These are phyloP conservation scores for Arctopsyche grandis DNA, from an alignment of 1,140 invertebrate genomes.

Conservation along the genomic window DNA sequence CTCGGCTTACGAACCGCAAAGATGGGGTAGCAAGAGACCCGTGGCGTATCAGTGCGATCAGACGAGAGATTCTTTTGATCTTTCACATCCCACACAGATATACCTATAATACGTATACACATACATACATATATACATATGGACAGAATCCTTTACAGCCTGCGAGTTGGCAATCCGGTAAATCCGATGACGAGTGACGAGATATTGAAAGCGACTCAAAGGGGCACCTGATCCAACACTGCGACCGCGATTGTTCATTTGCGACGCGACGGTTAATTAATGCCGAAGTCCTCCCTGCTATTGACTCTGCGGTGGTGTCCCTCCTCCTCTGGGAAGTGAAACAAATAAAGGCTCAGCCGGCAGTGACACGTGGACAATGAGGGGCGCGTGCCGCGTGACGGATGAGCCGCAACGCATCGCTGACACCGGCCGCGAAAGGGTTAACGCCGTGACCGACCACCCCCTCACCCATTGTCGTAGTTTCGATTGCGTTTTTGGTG, in stretches of 20 bases:
- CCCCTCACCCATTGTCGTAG: background rate
- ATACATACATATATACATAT: background rate
- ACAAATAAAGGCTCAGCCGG: slow-evolving; percentile 37
- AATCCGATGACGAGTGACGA: too few relatives aligned
- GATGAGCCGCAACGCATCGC: slow-evolving; percentile 23
- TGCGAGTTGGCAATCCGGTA: too few relatives aligned
- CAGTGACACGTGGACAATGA: slow-evolving; percentile 30
- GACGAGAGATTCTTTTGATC: too few relatives aligned
- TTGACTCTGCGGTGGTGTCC: background rate
- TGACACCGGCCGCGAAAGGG: slow-evolving; percentile 22
- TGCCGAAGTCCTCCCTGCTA: background rate
- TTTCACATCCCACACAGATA: too few relatives aligned
- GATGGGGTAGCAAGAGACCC: background rate
- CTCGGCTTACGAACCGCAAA: background rate
- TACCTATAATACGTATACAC: too few relatives aligned
- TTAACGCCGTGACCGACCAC: background rate
- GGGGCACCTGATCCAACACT: background rate
- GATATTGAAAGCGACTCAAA: too few relatives aligned
- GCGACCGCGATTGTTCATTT: background rate
- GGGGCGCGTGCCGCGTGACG: slow-evolving; percentile 1
- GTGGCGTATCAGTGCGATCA: background rate
- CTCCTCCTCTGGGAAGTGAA: background rate
- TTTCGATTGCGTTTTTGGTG: too few relatives aligned
- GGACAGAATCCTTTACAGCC: too few relatives aligned
- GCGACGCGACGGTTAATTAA: background rate